These are phyloP conservation scores for Crotalus horridus DNA, from an alignment of 2,113 vertebrate species.

Conservation along the genomic window DNA sequence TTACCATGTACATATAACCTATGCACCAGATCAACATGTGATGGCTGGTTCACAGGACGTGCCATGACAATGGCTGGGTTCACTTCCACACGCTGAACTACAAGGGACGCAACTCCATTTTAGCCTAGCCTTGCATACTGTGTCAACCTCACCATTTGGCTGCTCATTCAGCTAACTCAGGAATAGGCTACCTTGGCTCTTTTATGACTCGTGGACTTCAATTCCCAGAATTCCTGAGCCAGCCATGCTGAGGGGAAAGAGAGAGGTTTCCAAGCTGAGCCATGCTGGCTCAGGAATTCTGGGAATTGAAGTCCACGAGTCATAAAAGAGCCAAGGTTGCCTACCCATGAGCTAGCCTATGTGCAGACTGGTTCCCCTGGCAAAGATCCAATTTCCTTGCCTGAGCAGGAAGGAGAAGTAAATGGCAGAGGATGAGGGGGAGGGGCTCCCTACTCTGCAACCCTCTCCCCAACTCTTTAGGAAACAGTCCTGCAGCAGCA, in stretches of 20 bases:
- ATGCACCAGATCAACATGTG: neutral
- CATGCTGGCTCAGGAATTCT: too few species aligned
- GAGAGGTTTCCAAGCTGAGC: too few species aligned
- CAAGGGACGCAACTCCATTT: neutral
- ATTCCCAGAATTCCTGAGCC: too few species aligned
- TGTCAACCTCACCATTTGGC: neutral
- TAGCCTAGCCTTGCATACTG: neutral
- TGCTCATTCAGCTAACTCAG: neutral
- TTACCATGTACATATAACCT: neutral
- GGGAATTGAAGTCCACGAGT: too few species aligned
- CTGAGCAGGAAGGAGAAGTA: neutral
- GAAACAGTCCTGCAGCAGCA: neutral
- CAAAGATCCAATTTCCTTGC: neutral
- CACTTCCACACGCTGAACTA: neutral
- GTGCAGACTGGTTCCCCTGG: neutral
- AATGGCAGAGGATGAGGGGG: neutral
- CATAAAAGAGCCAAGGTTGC: too few species aligned
- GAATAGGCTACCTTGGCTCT: too few species aligned
- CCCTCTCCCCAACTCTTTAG: neutral
- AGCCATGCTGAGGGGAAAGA: too few species aligned
- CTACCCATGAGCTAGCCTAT: neutral
- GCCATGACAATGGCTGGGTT: neutral
- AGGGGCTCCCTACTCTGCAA: neutral
- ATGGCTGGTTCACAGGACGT: neutral
- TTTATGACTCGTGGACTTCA: too few species aligned